phyloP scores from a whole-genome alignment of 1,140 invertebrate genomes.

The Druon quercuslanigerum region DNA sequence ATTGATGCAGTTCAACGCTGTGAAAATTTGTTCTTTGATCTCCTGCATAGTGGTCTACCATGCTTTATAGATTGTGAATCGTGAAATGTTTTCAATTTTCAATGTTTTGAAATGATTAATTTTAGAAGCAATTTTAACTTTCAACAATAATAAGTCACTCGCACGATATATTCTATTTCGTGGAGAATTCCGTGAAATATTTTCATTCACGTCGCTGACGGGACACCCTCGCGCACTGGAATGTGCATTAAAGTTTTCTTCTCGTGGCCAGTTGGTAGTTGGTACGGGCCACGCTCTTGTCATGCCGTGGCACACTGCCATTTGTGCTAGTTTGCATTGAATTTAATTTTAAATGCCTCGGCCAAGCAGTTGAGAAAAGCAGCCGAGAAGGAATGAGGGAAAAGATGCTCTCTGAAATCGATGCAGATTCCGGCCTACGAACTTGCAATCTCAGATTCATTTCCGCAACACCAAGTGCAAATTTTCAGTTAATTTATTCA shows the following conservation, averaged over 20 bases:
- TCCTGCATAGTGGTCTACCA: no score
- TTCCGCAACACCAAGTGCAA: slow-evolving; percentile 13
- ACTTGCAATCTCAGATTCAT: slow-evolving; percentile 34
- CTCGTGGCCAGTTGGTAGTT: slow-evolving; percentile 46
- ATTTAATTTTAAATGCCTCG: slow-evolving; percentile 71
- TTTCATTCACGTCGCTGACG: slow-evolving; percentile 19
- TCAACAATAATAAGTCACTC: slow-evolving; percentile 16
- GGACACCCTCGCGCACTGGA: slow-evolving; percentile 25
- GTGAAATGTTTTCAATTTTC: no score
- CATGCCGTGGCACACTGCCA: slow-evolving; percentile 64
- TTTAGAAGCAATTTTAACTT: slow-evolving; percentile 1
- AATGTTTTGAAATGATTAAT: background rate
- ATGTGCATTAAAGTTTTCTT: slow-evolving; percentile 45
- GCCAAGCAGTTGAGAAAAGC: slow-evolving; percentile 44
- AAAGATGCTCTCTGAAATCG: slow-evolving; percentile 41
- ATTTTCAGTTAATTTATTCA: slow-evolving; percentile 27
- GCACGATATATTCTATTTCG: slow-evolving; percentile 21
- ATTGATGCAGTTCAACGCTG: no score
- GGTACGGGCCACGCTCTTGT: slow-evolving; percentile 43
- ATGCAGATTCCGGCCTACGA: slow-evolving; percentile 40
- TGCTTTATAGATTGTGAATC: no score
- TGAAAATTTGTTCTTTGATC: no score
- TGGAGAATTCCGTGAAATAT: slow-evolving; percentile 27
- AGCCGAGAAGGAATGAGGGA: slow-evolving; percentile 24
- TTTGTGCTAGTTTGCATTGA: slow-evolving; percentile 70